phyloP scores from a whole-genome alignment of 1,140 invertebrate species.

The Oncopeltus fasciatus region DNA sequence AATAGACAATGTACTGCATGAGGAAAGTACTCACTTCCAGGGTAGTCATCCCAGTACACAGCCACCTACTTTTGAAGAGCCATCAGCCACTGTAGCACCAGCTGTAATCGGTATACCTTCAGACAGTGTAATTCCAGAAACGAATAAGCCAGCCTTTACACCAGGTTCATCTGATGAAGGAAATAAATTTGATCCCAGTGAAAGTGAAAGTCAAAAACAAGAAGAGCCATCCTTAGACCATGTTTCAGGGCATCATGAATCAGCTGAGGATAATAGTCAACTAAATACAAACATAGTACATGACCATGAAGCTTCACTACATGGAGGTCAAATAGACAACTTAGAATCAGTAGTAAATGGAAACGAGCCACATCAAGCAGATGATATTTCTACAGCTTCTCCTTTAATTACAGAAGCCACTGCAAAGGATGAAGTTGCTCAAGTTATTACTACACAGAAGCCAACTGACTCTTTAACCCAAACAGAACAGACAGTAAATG shows the following conservation, averaged over 20 bases:
- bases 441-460: no score
- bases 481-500: no score
- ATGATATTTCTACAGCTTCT: not conserved
- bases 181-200: not conserved
- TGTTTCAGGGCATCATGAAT: not conserved
- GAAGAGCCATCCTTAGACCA: no score
- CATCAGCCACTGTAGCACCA: not conserved
- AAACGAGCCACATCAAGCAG: not conserved
- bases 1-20: not conserved
- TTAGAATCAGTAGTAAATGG: not conserved
- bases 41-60: not conserved
- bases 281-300: not conserved
- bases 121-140: not conserved
- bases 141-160: not conserved
- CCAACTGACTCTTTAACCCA: no score
- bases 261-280: not conserved
- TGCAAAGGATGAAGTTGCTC: no score
- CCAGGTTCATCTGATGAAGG: not conserved
- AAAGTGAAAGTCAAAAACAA: no score
- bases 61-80: not conserved
- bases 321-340: not conserved
- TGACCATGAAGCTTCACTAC: not conserved
- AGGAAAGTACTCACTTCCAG: not conserved
- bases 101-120: not conserved
- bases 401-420: not conserved